Conservation (phyloP, 1,140 invertebrate species). For the Nasonia giraulti region DNA sequence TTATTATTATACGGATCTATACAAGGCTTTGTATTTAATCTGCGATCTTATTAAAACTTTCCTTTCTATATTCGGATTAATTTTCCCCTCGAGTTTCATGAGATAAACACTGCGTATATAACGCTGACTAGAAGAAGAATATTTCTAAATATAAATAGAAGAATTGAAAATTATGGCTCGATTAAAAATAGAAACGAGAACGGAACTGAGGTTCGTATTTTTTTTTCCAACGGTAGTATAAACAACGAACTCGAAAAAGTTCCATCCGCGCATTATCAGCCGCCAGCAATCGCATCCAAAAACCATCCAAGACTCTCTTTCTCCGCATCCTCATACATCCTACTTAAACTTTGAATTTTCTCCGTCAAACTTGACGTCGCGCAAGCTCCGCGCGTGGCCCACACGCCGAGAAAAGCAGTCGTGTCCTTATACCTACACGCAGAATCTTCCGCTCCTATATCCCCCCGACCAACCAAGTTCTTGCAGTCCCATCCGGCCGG, state of each 20-base stretch:
- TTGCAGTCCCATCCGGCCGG: constrained; percentile 5
- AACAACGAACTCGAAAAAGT: too few relatives aligned
- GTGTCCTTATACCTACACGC: background rate
- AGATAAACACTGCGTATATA: too few relatives aligned
- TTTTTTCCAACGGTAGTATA: too few relatives aligned
- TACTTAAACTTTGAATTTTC: background rate
- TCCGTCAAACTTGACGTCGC: background rate
- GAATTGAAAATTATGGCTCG: too few relatives aligned
- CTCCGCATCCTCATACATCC: too few relatives aligned
- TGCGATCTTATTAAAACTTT: background rate
- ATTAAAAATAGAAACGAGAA: too few relatives aligned
- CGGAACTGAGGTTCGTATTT: too few relatives aligned
- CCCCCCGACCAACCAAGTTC: background rate
- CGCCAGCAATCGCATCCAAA: too few relatives aligned
- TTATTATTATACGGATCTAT: background rate
- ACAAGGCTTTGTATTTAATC: background rate
- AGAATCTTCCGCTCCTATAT: background rate
- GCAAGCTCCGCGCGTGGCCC: too few relatives aligned
- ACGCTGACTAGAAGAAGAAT: background rate
- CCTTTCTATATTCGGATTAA: background rate
- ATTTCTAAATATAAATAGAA: too few relatives aligned
- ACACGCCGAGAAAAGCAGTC: background rate
- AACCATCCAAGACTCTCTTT: too few relatives aligned
- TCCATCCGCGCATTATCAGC: too few relatives aligned
- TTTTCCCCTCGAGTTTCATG: background rate